Base-by-base conservation (phyloP, 1,140 invertebrate genomes). In the Yoshiicerus persimilis region DNA sequence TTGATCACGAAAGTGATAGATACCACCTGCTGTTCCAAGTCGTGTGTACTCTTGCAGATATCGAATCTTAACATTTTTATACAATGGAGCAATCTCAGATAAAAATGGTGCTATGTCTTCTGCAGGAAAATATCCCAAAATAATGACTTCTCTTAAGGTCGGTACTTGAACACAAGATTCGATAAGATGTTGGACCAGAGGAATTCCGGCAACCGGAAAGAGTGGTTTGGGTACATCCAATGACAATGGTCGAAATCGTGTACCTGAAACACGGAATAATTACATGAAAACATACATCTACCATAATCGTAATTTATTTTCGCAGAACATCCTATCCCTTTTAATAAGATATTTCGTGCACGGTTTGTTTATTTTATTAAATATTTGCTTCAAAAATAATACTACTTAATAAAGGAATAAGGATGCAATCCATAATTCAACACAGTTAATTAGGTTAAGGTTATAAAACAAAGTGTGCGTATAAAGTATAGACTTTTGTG, bases 1-100 rank as follows among this genome's bases (percentile, higher is more conserved):
- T 92, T 99, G 97, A 93, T 99, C 98, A 41, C 98, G 94, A 92
- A 99, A 99, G 93, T 99, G 98, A 93, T 98, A 99, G 91, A 99
- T 95, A 27, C 98, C 98, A 66, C 99, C 99, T 1, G 97, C 98
- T 9, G 99, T 99, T 20, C 99, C 99, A 0, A 99, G 92, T 0
- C 97, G 95, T 41, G 96, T 96, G 91, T 97, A 99, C 92, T 99
- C 99, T 94, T 99, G 98, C 4, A 99, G 93, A 93, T 99, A 99
- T 91, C 95, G 87, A 41, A 90, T 91, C 34, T 88, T 87, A 8
- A 91, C 80, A 10, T 85, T 39, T 3, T 41, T 86, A 27, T 92
- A 92, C 30, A 92, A 87, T 86, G 91, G 91, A 77, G 90, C 92
- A 62, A 98, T 97, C 92, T 98, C 95, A 91, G 93, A 93, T 3